Conservation (phyloP, 1,140 invertebrate species). For the Ceratoteleas bidentatus region DNA sequence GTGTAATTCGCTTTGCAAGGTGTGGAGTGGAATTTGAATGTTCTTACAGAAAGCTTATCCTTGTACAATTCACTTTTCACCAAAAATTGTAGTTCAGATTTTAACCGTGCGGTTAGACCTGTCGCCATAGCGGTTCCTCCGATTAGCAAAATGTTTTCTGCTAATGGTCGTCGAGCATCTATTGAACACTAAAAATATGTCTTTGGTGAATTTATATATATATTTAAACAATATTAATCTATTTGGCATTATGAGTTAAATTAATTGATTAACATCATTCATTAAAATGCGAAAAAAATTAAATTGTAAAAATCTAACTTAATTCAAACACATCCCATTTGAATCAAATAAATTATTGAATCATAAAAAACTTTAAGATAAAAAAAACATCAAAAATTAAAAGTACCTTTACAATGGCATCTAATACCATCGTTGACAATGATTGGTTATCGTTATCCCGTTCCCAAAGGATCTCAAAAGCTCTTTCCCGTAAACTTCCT, state of each 20-base stretch:
- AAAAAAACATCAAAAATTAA: no score
- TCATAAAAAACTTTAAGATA: no score
- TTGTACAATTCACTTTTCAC: conserved; percentile 85
- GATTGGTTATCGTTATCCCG: conserved; percentile 91
- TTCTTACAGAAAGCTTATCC: conserved; percentile 84
- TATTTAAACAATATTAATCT: no score
- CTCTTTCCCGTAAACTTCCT: conserved; percentile 88
- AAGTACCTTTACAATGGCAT: conserved; percentile 89
- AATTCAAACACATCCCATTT: no score
- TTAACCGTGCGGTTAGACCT: conserved; percentile 89
- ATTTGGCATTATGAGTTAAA: no score
- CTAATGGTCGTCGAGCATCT: conserved; percentile 87
- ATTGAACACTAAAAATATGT: conserved; percentile 85
- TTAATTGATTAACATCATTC: no score
- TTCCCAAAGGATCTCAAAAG: conserved; percentile 92
- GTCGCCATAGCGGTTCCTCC: conserved; percentile 92
- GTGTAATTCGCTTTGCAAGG: conserved; percentile 92
- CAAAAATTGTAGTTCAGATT: conserved; percentile 87
- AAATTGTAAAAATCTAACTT: no score
- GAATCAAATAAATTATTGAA: no score
- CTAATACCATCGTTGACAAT: conserved; percentile 91
- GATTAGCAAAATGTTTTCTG: conserved; percentile 91
- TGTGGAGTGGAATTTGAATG: conserved; percentile 89
- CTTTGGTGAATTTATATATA: no score
- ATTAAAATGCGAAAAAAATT: no score